phyloP scores from a whole-genome alignment of 1,140 invertebrate species.

The Scaptomyza hsui region DNA sequence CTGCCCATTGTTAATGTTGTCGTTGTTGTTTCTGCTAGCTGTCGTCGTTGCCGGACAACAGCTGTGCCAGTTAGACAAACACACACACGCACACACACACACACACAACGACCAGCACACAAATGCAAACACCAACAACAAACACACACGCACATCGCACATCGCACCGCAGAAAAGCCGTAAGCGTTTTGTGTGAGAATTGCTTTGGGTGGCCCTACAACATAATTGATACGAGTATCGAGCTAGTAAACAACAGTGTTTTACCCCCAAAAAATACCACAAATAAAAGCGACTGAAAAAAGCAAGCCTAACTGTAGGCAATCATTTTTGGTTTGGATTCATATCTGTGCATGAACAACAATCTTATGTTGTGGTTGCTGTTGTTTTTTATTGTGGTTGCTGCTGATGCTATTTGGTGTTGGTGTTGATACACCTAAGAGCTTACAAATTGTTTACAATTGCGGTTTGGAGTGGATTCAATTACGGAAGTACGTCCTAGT shows the following conservation, averaged over 20 bases:
- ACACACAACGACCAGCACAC: background rate
- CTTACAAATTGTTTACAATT: conserved; percentile 43
- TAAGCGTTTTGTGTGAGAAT: conserved; percentile 16
- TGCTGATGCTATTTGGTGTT: background rate
- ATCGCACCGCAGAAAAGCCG: background rate
- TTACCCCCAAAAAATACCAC: conserved; percentile 6
- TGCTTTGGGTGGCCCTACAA: background rate
- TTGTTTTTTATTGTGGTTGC: conserved; percentile 9
- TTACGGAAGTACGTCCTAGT: background rate
- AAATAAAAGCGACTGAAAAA: background rate
- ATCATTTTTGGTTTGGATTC: conserved; percentile 12
- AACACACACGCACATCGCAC: background rate
- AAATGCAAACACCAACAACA: conserved; percentile 12
- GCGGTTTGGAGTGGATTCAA: background rate
- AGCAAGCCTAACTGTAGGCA: conserved; percentile 11
- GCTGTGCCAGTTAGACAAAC: conserved; percentile 15
- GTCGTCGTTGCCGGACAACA: conserved; percentile 1
- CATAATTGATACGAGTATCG: conserved; percentile 37
- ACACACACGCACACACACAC: conserved; percentile 17
- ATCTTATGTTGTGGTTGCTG: conserved; percentile 1
- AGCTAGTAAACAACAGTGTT: conserved; percentile 27
- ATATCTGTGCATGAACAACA: background rate
- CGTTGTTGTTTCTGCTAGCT: background rate
- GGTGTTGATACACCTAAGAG: conserved; percentile 20
- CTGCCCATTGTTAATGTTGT: background rate